phyloP scores from a whole-genome alignment of 2,797 vertebrate species.

The Anguilla obscura region DNA sequence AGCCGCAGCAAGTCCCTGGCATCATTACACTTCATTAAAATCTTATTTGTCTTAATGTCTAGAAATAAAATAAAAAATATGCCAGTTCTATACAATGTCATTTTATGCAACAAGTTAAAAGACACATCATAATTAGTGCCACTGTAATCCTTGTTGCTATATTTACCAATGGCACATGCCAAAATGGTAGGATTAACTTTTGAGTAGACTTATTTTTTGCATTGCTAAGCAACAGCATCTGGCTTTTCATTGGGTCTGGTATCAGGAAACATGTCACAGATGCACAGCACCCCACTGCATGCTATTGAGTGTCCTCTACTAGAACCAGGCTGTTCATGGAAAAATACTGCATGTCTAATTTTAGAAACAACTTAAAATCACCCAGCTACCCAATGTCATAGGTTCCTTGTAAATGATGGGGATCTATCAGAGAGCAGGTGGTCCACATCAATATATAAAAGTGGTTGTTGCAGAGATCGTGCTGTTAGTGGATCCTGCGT shows the following conservation, averaged over 20 bases:
- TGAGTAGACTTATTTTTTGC: not conserved
- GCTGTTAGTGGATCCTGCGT: conserved; percentile 33
- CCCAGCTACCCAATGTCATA: conserved; percentile 31
- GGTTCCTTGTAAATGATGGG: conserved; percentile 38
- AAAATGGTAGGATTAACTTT: not conserved
- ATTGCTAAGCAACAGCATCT: not conserved
- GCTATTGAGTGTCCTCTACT: not conserved
- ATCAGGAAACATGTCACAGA: not conserved
- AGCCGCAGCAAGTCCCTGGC: too few species aligned
- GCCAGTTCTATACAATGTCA: too few species aligned
- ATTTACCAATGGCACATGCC: not conserved
- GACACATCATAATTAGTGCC: too few species aligned
- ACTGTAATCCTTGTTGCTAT: not conserved
- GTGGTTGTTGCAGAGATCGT: conserved; percentile 36
- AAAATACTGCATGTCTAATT: not conserved
- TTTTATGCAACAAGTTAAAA: too few species aligned
- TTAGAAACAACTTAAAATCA: conserved; percentile 20
- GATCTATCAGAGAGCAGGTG: conserved; percentile 11
- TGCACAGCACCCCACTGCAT: not conserved
- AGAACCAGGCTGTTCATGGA: not conserved
- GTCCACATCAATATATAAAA: conserved; percentile 6
- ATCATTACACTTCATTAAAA: too few species aligned
- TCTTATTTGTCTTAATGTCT: too few species aligned
- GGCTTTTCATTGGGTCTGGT: not conserved
- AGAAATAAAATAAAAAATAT: too few species aligned